Evolutionary conservation across 2,797 vertebrate species (phyloP), one percentile per base, ranked within the genome.

Genomic region (Epinephelus awoara): DNA sequence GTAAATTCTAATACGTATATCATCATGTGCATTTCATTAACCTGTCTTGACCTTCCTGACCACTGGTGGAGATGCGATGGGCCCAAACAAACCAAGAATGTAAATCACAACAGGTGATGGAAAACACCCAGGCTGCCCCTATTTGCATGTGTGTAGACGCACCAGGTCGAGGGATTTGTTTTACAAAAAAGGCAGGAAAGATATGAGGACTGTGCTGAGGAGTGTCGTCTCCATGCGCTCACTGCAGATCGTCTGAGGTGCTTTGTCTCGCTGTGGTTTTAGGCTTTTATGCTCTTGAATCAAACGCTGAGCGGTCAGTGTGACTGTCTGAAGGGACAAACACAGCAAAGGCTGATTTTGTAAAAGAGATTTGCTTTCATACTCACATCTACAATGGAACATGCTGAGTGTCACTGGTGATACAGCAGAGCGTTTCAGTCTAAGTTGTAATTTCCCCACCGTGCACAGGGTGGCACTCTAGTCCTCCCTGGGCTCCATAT

Each of bases 111-210:
- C 92, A 93, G 90, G 89, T 75, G 85, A 93, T 94, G 95, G 93
- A 95, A 95, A 95, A 93, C 86, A 90, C 92, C 85, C 76, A 62
- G 88, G 80, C 85, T 71, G 64, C 50, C 67, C 50, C 34, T 72
- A 94, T 96, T 96, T 96, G 95, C 95, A 96, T 96, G 85, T 69
- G 87, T 90, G 91, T 84, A 82, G 89, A 90, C 13, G 67, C 80
- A 72, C 62, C 85, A 87, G 82, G 79, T 80, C 58, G 29, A 85
- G 58, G 73, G 81, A 95, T 96, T 96, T 95, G 95, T 77, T 96
- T 96, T 91, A 94, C 95, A 96, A 96, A 96, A 89, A 88, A 83
- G 92, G 89, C 70, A 40, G 67, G 21, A 75, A 69, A 62, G 10
- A 58, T 4, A 10, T 14, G 19, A 72, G n/a, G 55, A 38, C 70